These are phyloP conservation scores for Sicus ferrugineus DNA, from an alignment of 2,888 invertebrate species.

Conservation along the genomic window DNA sequence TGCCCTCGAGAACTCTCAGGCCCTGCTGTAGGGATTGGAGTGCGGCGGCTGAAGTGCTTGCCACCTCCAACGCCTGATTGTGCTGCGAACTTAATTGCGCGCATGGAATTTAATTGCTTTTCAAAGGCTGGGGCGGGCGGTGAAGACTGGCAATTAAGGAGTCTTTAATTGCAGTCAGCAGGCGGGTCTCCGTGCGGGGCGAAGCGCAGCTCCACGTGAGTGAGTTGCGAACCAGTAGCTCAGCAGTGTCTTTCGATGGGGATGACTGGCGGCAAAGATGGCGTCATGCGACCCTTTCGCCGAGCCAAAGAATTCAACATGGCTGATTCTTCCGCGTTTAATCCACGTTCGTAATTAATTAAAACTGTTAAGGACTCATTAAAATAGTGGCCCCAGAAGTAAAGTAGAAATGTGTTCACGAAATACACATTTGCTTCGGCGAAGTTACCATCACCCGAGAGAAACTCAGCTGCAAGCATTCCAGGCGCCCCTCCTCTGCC, in stretches of 20 bases:
- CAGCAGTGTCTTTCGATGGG: no score
- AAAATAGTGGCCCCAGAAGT: background rate
- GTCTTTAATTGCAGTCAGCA: conserved; percentile 22
- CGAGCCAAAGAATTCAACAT: conserved; percentile 43
- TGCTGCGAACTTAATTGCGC: conserved; percentile 59
- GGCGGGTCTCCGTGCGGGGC: background rate
- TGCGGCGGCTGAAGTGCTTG: conserved; percentile 44
- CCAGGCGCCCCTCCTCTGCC: background rate
- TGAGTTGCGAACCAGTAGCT: no score
- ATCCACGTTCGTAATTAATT: conserved; percentile 23
- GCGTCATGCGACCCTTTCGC: no score
- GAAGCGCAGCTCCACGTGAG: no score
- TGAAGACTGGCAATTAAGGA: conserved; percentile 27
- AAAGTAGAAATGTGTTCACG: background rate
- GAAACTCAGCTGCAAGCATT: background rate
- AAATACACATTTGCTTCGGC: background rate
- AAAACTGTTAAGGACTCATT: conserved; percentile 29
- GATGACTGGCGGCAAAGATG: no score
- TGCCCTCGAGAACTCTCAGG: background rate
- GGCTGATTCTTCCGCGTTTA: conserved; percentile 45
- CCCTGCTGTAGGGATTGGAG: conserved; percentile 4
- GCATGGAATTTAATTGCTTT: conserved; percentile 63
- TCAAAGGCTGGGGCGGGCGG: conserved; percentile 54
- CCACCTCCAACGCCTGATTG: conserved; percentile 49
- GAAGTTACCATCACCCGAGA: background rate